Conservation (phyloP, 2,113 vertebrate genomes). For the Erythrolamprus reginae region DNA sequence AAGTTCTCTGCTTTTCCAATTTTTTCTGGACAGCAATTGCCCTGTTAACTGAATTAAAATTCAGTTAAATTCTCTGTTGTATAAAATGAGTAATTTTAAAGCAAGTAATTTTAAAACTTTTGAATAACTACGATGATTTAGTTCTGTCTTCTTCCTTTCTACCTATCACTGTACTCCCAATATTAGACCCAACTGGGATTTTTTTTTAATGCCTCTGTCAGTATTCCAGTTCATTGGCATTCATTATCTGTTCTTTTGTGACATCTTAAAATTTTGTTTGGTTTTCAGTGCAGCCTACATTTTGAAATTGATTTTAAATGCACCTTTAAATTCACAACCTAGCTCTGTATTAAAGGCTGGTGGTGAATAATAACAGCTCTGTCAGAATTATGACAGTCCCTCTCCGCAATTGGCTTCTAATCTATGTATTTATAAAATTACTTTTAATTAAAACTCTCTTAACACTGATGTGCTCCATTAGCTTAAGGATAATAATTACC, state of each 20-base stretch:
- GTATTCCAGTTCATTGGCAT: background rate
- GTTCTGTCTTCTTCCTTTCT: background rate
- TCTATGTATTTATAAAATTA: constrained; percentile 1
- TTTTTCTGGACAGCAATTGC: background rate
- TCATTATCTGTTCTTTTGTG: background rate
- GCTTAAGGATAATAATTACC: constrained; percentile 9
- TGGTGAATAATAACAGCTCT: background rate
- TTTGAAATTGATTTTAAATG: background rate
- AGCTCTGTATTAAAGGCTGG: background rate
- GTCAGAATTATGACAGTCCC: background rate
- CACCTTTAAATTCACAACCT: background rate
- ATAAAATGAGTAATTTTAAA: background rate
- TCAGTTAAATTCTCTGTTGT: background rate
- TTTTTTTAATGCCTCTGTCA: background rate
- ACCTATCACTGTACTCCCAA: background rate
- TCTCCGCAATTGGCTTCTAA: background rate
- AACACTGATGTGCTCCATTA: constrained; percentile 1
- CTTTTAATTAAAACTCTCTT: constrained; percentile 18
- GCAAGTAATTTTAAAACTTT: background rate
- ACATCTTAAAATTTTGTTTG: background rate
- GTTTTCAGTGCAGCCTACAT: background rate
- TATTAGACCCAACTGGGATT: background rate
- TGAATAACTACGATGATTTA: background rate
- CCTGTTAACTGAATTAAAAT: background rate
- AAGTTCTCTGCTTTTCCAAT: background rate